phyloP scores from a whole-genome alignment of 2,888 invertebrate genomes.

The Fissipunctia ypsillon region DNA sequence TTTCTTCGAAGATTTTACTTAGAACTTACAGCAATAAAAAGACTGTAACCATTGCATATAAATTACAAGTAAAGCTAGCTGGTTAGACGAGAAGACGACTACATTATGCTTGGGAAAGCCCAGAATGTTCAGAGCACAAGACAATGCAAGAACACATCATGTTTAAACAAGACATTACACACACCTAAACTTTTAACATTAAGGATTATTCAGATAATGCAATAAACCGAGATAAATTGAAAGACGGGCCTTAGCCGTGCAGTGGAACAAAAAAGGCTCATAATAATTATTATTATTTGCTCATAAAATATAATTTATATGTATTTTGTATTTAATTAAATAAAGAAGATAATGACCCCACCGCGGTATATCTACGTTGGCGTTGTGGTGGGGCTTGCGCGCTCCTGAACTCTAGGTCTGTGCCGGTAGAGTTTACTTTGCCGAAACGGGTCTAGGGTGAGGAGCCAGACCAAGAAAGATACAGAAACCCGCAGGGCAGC shows the following conservation, averaged over 20 bases:
- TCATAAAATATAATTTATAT: too few relatives aligned
- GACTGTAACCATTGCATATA: conserved; percentile 26
- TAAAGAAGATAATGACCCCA: too few relatives aligned
- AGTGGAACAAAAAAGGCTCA: neutral
- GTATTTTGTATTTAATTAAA: too few relatives aligned
- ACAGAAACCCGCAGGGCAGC: too few relatives aligned
- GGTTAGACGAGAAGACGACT: conserved; percentile 4
- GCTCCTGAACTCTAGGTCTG: too few relatives aligned
- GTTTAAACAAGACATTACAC: neutral
- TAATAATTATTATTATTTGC: neutral
- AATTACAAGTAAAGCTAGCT: conserved; percentile 6
- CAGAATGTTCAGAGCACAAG: neutral
- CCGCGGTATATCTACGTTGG: too few relatives aligned
- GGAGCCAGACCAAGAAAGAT: too few relatives aligned
- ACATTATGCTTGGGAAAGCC: neutral
- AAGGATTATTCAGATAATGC: neutral
- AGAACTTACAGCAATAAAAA: conserved; percentile 22
- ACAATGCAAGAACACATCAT: neutral
- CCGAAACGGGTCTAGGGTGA: too few relatives aligned
- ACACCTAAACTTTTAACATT: neutral
- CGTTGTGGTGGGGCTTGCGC: too few relatives aligned
- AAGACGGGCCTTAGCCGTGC: neutral
- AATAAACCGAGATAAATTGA: neutral
- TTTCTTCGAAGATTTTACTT: conserved; percentile 11
- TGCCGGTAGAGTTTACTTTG: too few relatives aligned